Conservation (phyloP, 2,797 vertebrate species). For the Lacerta agilis region DNA sequence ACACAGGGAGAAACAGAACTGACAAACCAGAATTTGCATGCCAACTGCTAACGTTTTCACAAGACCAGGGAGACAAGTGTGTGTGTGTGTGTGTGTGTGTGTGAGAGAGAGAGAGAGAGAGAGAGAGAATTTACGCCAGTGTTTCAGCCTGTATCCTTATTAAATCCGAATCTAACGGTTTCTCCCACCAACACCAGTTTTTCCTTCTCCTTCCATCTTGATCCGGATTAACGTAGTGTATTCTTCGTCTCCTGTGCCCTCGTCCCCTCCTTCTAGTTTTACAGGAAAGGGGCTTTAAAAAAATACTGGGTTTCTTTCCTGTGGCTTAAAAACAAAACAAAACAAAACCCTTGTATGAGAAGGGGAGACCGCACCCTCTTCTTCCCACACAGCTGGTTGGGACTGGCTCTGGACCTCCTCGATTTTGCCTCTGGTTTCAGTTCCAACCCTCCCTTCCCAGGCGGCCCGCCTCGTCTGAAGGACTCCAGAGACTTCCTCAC, state of each 20-base stretch:
- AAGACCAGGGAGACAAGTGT: background rate
- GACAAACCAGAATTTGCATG: background rate
- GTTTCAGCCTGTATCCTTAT: background rate
- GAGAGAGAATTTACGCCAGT: background rate
- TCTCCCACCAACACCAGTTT: background rate
- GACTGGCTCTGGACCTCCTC: background rate
- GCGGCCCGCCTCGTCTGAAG: background rate
- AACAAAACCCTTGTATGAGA: background rate
- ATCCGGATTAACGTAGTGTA: background rate
- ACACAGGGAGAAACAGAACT: background rate
- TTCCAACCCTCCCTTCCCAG: background rate
- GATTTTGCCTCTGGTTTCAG: background rate
- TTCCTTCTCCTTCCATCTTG: too few species aligned
- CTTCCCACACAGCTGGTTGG: background rate
- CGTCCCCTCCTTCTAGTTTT: too few species aligned
- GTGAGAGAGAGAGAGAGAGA: background rate
- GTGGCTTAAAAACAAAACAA: background rate
- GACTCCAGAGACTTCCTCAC: background rate
- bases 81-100: background rate
- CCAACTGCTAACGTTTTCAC: background rate
- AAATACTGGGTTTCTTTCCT: background rate
- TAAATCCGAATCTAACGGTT: background rate
- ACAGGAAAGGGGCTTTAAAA: background rate
- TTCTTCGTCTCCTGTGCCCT: background rate
- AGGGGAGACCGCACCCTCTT: background rate